phyloP scores from a whole-genome alignment of 2,888 invertebrate genomes.

The Lapara coniferarum region DNA sequence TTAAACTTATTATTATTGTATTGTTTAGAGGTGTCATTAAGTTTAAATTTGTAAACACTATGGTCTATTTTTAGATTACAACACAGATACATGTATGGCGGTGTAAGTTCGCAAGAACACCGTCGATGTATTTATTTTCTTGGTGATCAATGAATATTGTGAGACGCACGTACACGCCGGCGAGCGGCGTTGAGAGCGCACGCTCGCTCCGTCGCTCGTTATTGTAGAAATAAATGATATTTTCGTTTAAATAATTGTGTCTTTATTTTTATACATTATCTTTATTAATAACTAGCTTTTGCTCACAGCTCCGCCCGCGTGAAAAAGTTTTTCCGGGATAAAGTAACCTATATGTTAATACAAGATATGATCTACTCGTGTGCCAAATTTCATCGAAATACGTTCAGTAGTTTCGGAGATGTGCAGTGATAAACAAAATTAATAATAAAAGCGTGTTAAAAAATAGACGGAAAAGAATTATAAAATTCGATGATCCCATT shows the following conservation, averaged over 20 bases:
- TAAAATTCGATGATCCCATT: no score
- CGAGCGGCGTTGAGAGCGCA: constrained; percentile 52
- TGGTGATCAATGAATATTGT: constrained; percentile 77
- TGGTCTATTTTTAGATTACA: constrained; percentile 71
- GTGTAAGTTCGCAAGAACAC: constrained; percentile 63
- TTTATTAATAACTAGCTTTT: no score
- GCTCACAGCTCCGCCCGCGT: no score
- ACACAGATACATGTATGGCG: constrained; percentile 72
- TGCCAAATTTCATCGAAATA: no score
- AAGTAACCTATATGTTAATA: no score
- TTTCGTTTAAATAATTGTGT: constrained; percentile 78
- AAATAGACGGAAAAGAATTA: no score
- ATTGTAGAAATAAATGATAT: constrained; percentile 83
- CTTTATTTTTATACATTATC: constrained; percentile 42
- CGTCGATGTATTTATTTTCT: constrained; percentile 76
- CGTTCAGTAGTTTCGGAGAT: no score
- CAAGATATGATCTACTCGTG: no score
- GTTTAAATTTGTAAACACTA: constrained; percentile 64
- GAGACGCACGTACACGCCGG: constrained; percentile 73
- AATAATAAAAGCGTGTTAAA: no score
- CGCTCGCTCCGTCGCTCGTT: constrained; percentile 65
- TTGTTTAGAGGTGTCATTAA: constrained; percentile 71
- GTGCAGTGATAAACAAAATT: no score
- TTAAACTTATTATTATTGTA: constrained; percentile 72
- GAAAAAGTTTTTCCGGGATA: no score